Evolutionary conservation across 2,888 invertebrate genomes (phyloP).

Genomic region (Argyresthia albistria): DNA sequence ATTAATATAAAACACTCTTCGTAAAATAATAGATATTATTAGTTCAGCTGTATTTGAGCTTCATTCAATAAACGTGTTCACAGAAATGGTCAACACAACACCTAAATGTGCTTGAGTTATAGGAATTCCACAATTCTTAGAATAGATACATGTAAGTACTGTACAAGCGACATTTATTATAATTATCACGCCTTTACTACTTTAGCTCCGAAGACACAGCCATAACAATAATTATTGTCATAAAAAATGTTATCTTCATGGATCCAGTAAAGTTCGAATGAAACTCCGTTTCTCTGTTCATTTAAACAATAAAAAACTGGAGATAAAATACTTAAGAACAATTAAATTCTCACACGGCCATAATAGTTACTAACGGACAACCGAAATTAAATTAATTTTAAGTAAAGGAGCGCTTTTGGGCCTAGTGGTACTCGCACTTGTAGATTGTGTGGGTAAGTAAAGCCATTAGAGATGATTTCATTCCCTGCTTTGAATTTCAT

Average conservation of each 20-base stretch:
- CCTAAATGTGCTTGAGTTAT: too few species aligned
- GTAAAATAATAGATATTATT: too few species aligned
- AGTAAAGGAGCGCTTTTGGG: too few species aligned
- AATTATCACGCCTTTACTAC: conserved; percentile 51
- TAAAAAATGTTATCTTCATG: conserved; percentile 53
- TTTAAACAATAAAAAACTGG: too few species aligned
- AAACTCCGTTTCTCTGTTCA: conserved; percentile 44
- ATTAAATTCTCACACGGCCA: conserved; percentile 35
- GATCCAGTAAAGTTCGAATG: conserved; percentile 60
- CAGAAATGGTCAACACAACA: too few species aligned
- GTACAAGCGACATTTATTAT: conserved; percentile 50
- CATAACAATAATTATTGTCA: conserved; percentile 58
- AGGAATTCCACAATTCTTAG: conserved; percentile 21
- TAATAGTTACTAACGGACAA: conserved; percentile 18
- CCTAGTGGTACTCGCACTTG: too few species aligned
- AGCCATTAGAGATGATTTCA: too few species aligned
- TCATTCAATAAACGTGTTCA: too few species aligned
- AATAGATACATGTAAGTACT: conserved; percentile 27
- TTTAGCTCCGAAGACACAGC: conserved; percentile 32
- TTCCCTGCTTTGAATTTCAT: too few species aligned
- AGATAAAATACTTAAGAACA: conserved; percentile 12
- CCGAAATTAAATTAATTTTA: conserved; percentile 61
- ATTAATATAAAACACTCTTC: too few species aligned
- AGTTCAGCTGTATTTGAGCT: too few species aligned
- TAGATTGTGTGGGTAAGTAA: too few species aligned